Percentiles rank a stretch among this genome's conserved stretches.
These are phyloP conservation scores for Proisotoma minuta DNA, from an alignment of 2,888 invertebrate genomes.

Conservation along the genomic window DNA sequence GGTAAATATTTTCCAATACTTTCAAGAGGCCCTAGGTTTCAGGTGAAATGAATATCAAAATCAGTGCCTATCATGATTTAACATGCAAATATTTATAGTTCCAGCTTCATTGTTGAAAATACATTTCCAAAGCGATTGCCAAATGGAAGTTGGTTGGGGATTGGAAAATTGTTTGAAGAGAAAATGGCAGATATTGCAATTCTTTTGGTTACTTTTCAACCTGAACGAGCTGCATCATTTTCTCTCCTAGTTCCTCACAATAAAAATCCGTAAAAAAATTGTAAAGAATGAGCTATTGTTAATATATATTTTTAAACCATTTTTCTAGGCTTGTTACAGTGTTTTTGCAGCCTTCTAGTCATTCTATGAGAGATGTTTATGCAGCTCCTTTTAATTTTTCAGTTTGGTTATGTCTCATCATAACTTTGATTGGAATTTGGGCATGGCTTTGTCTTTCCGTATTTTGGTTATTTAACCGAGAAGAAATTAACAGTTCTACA, in stretches of 20 bases:
- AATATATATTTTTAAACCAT: not conserved
- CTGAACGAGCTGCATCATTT: not conserved
- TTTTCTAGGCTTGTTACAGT: not conserved
- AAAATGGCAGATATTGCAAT: not conserved
- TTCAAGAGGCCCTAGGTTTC: not conserved
- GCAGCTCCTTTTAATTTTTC: not conserved
- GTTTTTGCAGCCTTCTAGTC: not conserved
- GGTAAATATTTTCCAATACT: not conserved
- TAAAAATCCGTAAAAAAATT: not conserved
- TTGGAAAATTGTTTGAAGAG: not conserved
- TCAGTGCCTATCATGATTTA: not conserved
- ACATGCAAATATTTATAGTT: not conserved
- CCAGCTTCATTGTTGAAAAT: not conserved
- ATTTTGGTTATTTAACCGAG: too few species aligned
- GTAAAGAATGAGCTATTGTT: too few species aligned
- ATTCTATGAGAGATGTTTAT: not conserved
- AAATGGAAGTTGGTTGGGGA: not conserved
- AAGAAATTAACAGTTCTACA: too few species aligned
- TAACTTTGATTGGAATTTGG: not conserved
- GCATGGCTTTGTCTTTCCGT: too few species aligned
- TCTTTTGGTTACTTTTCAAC: not conserved
- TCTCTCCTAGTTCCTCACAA: not conserved
- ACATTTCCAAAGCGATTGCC: not conserved
- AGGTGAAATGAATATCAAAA: not conserved
- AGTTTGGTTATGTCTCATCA: not conserved